Evolutionary conservation across 2,797 vertebrate species (phyloP).

Genomic region (Liparis tanakae): DNA sequence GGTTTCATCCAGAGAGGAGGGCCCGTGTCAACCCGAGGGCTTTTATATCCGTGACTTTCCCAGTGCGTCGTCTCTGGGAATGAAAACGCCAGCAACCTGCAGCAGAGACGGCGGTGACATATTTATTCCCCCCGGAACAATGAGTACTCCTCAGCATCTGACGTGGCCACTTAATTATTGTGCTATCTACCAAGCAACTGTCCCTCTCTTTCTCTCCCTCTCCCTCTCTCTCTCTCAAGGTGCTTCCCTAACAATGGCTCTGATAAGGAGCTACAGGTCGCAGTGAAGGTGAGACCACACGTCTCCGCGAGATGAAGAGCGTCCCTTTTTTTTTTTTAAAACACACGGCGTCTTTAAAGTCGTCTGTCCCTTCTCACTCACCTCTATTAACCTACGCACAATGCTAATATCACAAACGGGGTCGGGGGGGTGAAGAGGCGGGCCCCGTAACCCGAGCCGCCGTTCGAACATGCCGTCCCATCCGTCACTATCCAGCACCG

Average conservation of each 20-base stretch:
- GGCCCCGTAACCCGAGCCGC: constrained; percentile 63
- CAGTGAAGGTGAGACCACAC: constrained; percentile 39
- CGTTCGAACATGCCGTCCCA: constrained; percentile 58
- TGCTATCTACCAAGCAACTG: constrained; percentile 30
- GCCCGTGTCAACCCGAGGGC: constrained; percentile 13
- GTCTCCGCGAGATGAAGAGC: constrained; percentile 38
- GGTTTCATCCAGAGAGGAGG: constrained; percentile 15
- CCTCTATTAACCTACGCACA: constrained; percentile 52
- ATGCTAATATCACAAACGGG: constrained; percentile 61
- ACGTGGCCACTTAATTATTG: constrained; percentile 54
- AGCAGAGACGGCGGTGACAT: constrained; percentile 9
- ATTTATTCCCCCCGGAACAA: constrained; percentile 50
- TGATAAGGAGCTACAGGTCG: constrained; percentile 42
- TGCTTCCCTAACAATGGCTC: constrained; percentile 53
- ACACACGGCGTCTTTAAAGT: constrained; percentile 49
- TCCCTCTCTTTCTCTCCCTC: constrained; percentile 25
- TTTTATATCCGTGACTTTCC: constrained; percentile 11
- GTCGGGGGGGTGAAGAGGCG: constrained; percentile 52
- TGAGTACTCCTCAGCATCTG: constrained; percentile 34
- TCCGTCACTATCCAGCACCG: constrained; percentile 66
- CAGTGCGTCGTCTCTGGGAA: constrained; percentile 7
- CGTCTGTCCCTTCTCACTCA: constrained; percentile 33
- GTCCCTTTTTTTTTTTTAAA: constrained; percentile 19
- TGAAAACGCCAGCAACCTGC: constrained; percentile 18
- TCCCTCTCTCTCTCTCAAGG: background rate